Evolutionary conservation across 2,113 vertebrate genomes (phyloP), one percentile per base, ranked within the genome.

Genomic region (Podarcis raffonei): DNA sequence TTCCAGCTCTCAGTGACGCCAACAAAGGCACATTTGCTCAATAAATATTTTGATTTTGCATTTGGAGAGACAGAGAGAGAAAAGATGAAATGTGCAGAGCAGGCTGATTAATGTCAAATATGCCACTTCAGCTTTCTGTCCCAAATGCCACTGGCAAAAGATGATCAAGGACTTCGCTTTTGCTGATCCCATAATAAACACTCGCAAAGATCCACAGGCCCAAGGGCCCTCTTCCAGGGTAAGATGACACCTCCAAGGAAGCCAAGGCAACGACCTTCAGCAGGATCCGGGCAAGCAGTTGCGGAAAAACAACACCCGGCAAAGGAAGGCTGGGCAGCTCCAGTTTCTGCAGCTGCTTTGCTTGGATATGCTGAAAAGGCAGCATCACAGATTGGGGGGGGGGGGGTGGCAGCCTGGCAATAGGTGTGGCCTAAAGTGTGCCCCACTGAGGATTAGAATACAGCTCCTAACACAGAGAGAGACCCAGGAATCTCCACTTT

Each of bases 31-130:
- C 23, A 42, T 35, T 18, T 18, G 39, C 59, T 16, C 5, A 15
- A 75, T 83, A 88, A 88, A 88, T 88, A 88, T 88, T 88, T 88
- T 65, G 87, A 39, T 83, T 88, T 27, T n/a, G 59, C 37, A 48
- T 66, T 32, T 66, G 30, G 30, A 76, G 48, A 53, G 30, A 42
- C 16, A 35, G 57, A 4, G 57, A 20, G 59, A 25, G 37, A 30
- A 8, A 9, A 20, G 15, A 48, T 8, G 25, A 48, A n/a, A 37
- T 6, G 25, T 15, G 53, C 9, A 35, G 59, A 71, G 72, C 27
- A 8, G 71, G 37, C 6, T 4, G 35, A 11, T 32, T 12, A 13
- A 42, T 83, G 22, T 48, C 42, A 76, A 35, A 42, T 25, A 66
- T 16, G 35, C 37, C 32, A 37, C 23, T 15, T 81, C 2, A 3